Evolutionary conservation across 2,113 vertebrate species (phyloP).

Genomic region (Neotragus moschatus): DNA sequence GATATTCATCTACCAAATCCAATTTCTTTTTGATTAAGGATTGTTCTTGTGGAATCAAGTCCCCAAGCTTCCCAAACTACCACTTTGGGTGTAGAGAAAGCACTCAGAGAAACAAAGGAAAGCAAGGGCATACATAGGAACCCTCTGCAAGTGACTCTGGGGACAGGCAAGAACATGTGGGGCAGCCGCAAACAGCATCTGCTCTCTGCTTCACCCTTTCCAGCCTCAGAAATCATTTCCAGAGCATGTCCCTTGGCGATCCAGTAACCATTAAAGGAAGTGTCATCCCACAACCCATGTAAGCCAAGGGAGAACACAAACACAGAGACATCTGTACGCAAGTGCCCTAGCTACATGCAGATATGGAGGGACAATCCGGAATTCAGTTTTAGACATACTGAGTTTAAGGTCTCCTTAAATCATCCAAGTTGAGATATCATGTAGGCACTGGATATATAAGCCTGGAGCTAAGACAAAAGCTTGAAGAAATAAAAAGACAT

Average conservation of each 20-base stretch:
- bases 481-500: neutral
- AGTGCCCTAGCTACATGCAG: neutral
- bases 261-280: neutral
- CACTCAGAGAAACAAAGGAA: neutral
- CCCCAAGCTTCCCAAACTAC: neutral
- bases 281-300: neutral
- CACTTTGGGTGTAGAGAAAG: neutral
- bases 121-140: neutral
- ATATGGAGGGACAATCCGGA: accelerated
- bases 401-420: neutral
- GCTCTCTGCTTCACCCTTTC: neutral
- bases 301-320: neutral
- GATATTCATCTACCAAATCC: neutral
- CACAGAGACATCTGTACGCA: neutral
- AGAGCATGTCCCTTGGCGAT: neutral
- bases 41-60: neutral
- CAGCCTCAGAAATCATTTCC: neutral
- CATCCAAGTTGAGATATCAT: neutral
- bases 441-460: neutral
- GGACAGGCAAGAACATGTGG: neutral
- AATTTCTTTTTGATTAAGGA: neutral
- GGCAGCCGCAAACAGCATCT: neutral
- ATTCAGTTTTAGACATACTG: neutral
- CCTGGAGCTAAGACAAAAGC: neutral
- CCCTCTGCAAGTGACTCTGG: neutral